Evolutionary conservation across 2,888 invertebrate species (phyloP).

Genomic region (Sepiola atlantica): DNA sequence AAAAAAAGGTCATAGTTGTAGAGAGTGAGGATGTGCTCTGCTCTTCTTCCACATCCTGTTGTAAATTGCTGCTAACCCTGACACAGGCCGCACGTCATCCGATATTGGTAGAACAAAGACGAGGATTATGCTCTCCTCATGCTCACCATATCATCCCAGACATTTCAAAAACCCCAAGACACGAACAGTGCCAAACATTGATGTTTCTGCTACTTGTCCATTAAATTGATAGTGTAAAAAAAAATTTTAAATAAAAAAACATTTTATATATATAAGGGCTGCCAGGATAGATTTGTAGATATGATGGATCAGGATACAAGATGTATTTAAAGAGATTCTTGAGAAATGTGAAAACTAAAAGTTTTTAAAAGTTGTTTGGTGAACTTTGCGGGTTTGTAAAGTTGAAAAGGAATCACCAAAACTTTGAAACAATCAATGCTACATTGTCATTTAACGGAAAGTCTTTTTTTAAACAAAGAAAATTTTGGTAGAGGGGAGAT

Average conservation of each 20-base stretch:
- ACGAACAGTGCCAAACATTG: not conserved
- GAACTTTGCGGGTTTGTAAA: too few relatives aligned
- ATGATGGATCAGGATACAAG: too few relatives aligned
- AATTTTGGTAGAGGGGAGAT: too few relatives aligned
- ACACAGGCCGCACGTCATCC: not conserved
- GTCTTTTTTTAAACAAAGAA: too few relatives aligned
- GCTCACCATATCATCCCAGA: not conserved
- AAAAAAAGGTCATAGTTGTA: not conserved
- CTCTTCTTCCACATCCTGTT: not conserved
- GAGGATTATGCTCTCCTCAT: not conserved
- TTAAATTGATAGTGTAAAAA: not conserved
- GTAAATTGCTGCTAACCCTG: not conserved
- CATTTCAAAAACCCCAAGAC: not conserved
- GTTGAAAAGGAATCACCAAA: too few relatives aligned
- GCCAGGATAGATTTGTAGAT: too few relatives aligned
- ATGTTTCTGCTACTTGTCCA: not conserved
- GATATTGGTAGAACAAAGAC: not conserved
- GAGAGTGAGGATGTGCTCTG: not conserved
- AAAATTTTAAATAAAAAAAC: not conserved
- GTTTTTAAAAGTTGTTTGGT: too few relatives aligned
- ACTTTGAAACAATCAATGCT: too few relatives aligned
- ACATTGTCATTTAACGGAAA: too few relatives aligned
- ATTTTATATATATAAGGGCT: too few relatives aligned
- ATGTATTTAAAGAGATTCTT: too few relatives aligned
- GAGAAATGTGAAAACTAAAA: too few relatives aligned